Evolutionary conservation across 2,888 invertebrate genomes (phyloP).

Genomic region (Buathra laborator): DNA sequence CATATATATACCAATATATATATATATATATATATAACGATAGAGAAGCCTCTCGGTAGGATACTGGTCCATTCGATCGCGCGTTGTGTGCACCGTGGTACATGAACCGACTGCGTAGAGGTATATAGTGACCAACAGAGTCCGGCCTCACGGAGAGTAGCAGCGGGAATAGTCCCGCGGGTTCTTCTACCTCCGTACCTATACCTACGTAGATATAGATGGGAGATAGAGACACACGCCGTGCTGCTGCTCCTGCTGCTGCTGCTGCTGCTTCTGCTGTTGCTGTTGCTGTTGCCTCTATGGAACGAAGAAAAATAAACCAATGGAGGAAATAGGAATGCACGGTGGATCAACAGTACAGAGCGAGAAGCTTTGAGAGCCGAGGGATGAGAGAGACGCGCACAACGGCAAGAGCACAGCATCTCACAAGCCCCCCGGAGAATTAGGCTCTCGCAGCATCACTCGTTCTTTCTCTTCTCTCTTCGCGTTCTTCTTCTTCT

Average conservation of each 20-base stretch:
- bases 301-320: conserved; percentile 72
- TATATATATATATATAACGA: neutral
- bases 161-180: conserved; percentile 41
- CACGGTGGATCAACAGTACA: conserved; percentile 61
- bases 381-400: conserved; percentile 16
- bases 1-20: conserved; percentile 1
- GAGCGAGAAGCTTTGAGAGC: conserved; percentile 51
- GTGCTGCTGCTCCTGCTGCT: conserved; percentile 55
- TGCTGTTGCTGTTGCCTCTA: neutral
- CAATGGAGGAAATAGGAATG: conserved; percentile 75
- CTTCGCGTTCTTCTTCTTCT: conserved; percentile 1
- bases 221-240: conserved; percentile 74
- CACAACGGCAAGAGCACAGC: neutral
- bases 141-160: conserved; percentile 20
- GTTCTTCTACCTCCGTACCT: conserved; percentile 45
- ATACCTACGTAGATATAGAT: conserved; percentile 71
- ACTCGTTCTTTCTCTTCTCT: conserved; percentile 55
- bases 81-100: conserved; percentile 4
- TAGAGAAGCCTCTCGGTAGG: conserved; percentile 16
- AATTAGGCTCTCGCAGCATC: conserved; percentile 69
- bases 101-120: conserved; percentile 8
- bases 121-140: conserved; percentile 20
- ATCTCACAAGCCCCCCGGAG: conserved; percentile 61
- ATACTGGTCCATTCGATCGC: conserved; percentile 25
- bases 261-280: conserved; percentile 10